Evolutionary conservation across 2,888 invertebrate species (phyloP).

Genomic region (Encarsia formosa): DNA sequence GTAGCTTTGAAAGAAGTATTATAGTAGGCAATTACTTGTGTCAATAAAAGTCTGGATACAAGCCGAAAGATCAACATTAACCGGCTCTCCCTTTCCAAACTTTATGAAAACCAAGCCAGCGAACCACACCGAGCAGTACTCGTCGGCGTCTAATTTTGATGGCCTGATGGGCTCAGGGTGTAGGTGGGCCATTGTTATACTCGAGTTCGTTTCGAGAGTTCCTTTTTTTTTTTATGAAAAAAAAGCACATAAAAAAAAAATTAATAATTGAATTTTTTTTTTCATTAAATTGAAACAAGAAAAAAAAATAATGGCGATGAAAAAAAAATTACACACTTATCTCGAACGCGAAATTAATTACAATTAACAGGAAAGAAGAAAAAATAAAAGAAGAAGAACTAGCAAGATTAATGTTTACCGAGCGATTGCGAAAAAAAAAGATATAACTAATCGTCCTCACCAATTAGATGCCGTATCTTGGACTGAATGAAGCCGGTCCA

Average conservation of each 20-base stretch:
- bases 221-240: slow-evolving; percentile 11
- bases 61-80: slow-evolving; percentile 89
- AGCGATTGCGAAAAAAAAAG: too few species aligned
- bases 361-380: too few species aligned
- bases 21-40: slow-evolving; percentile 62
- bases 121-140: slow-evolving; percentile 91
- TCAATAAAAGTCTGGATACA: slow-evolving; percentile 91
- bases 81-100: slow-evolving; percentile 81
- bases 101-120: slow-evolving; percentile 91
- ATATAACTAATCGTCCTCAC: slow-evolving; percentile 2
- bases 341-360: too few species aligned
- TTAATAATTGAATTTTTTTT: slow-evolving; percentile 74
- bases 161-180: slow-evolving; percentile 84
- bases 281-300: slow-evolving; percentile 47
- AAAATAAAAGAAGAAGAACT: too few species aligned
- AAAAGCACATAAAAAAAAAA: not conserved
- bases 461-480: slow-evolving; percentile 77
- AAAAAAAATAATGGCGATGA: too few species aligned
- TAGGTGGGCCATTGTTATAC: slow-evolving; percentile 90
- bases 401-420: too few species aligned
- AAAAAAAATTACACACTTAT: too few species aligned
- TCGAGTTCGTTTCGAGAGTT: slow-evolving; percentile 80
- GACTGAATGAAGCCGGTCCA: slow-evolving; percentile 97
- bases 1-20: too few species aligned
- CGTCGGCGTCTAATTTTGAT: slow-evolving; percentile 54